Evolutionary conservation across 2,797 vertebrate species (phyloP).

Genomic region (Dipus sagitta): DNA sequence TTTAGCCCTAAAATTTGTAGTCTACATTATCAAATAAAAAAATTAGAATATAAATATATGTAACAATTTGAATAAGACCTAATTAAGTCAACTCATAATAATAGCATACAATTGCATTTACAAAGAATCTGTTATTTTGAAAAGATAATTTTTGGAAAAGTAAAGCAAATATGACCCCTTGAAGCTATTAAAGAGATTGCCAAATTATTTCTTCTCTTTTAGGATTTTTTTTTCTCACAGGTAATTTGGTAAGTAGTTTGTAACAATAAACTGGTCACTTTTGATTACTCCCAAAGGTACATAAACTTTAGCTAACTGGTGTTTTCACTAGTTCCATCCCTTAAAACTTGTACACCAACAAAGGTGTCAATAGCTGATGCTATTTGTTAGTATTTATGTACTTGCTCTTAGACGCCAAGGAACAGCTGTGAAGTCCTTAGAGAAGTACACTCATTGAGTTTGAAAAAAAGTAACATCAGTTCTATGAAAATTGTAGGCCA

Average conservation of each 20-base stretch:
- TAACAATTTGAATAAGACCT: too few species aligned
- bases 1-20: too few species aligned
- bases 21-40: background rate
- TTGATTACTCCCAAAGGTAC: background rate
- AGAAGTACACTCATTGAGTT: background rate
- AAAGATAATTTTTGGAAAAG: background rate
- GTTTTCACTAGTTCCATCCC: constrained; percentile 7
- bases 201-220: constrained; percentile 38
- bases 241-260: constrained; percentile 32
- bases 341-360: background rate
- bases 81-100: too few species aligned
- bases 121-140: constrained; percentile 30
- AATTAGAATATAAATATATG: constrained; percentile 4
- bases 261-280: background rate
- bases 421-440: background rate
- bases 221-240: constrained; percentile 4
- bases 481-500: background rate
- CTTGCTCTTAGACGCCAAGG: background rate
- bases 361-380: background rate
- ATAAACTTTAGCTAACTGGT: background rate
- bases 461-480: background rate
- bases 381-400: background rate
- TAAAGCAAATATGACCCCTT: constrained; percentile 31
- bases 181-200: background rate
- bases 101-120: background rate